These are phyloP conservation scores for Porphyrio hochstetteri DNA, from an alignment of 2,113 vertebrate species.

Conservation along the genomic window DNA sequence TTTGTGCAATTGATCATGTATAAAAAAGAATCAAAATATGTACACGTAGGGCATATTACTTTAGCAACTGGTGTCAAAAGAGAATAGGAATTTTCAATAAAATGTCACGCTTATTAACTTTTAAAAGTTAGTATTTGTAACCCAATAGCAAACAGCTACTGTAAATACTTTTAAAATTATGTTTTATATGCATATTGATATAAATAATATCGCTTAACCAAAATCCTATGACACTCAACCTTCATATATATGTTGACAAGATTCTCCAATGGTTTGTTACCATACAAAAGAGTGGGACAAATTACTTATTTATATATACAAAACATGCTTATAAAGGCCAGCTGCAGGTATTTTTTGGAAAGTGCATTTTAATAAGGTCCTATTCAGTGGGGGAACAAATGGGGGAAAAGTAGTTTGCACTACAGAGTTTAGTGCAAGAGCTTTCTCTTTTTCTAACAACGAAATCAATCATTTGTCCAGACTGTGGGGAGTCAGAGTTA, in stretches of 20 bases:
- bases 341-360: constrained; percentile 86
- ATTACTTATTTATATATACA: constrained; percentile 89
- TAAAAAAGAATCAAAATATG: not conserved
- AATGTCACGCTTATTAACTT: not conserved
- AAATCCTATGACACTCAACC: constrained; percentile 59
- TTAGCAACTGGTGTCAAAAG: not conserved
- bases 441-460: constrained; percentile 80
- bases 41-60: not conserved
- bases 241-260: constrained; percentile 75
- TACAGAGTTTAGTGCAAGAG: constrained; percentile 81
- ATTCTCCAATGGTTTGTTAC: constrained; percentile 77
- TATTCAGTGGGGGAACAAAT: constrained; percentile 83
- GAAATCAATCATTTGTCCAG: constrained; percentile 90
- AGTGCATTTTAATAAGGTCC: constrained; percentile 88
- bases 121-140: not conserved
- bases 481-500: constrained; percentile 84
- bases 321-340: constrained; percentile 83
- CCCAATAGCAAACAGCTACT: not conserved
- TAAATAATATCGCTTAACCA: constrained; percentile 55
- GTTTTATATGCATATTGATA: constrained; percentile 45
- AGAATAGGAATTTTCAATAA: not conserved
- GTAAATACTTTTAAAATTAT: constrained; percentile 20
- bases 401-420: constrained; percentile 80
- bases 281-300: constrained; percentile 83
- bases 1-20: not conserved